Evolutionary conservation across 92 coral and sea anemone species (phyloP).

Genomic region (Montipora capitata): DNA sequence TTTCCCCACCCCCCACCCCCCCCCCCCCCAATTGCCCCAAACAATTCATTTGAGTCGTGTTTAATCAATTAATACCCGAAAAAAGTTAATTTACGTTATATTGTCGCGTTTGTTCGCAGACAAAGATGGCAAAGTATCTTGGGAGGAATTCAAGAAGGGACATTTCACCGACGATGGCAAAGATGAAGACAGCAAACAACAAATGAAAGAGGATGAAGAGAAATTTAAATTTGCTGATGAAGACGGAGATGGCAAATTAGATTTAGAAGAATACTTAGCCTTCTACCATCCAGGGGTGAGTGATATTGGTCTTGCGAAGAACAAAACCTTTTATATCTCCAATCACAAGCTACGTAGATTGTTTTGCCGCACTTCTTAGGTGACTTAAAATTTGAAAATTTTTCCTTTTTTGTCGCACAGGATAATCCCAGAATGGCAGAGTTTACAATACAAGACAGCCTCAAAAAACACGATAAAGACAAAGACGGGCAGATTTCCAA

Average conservation of each 20-base stretch:
- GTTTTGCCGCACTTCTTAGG: too few species aligned
- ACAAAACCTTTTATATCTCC: too few species aligned
- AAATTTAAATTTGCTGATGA: slow-evolving; percentile 85
- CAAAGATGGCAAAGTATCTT: slow-evolving; percentile 93
- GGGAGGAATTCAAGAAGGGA: slow-evolving; percentile 91
- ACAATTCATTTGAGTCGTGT: too few species aligned
- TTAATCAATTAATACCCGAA: too few species aligned
- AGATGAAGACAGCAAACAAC: slow-evolving; percentile 82
- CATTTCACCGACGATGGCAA: slow-evolving; percentile 80
- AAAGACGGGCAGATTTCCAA: slow-evolving; percentile 94
- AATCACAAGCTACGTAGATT: too few species aligned
- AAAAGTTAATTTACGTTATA: too few species aligned
- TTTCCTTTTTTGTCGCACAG: slow-evolving; percentile 38
- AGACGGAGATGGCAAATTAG: slow-evolving; percentile 84
- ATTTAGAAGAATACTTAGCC: slow-evolving; percentile 79
- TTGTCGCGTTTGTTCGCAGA: slow-evolving; percentile 49
- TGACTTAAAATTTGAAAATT: neutral
- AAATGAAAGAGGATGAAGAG: slow-evolving; percentile 86
- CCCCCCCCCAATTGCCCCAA: too few species aligned
- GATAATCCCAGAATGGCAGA: slow-evolving; percentile 90
- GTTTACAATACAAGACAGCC: slow-evolving; percentile 82
- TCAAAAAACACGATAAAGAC: slow-evolving; percentile 92
- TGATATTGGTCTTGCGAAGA: too few species aligned
- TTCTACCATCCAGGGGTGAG: slow-evolving; percentile 94
- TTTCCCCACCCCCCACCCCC: too few species aligned